Evolutionary conservation across 1,140 invertebrate genomes (phyloP).

Genomic region (Ceratoteleas bidentatus): DNA sequence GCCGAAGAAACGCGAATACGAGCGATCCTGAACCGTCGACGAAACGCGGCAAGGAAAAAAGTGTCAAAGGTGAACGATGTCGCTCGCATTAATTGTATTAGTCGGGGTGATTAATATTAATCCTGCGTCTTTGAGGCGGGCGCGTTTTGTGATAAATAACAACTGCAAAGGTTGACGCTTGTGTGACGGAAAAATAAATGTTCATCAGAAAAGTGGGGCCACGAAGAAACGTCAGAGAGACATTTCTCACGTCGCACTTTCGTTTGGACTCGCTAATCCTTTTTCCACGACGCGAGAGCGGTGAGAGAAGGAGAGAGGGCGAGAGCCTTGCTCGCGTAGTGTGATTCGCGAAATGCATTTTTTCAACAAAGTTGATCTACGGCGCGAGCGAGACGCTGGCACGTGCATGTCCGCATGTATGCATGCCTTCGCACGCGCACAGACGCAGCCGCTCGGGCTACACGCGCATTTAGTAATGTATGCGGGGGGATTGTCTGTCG

Average conservation of each 20-base stretch:
- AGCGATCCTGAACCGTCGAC: background rate
- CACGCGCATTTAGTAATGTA: conserved; percentile 43
- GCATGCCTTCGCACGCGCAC: conserved; percentile 10
- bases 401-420: conserved; percentile 19
- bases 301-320: conserved; percentile 45
- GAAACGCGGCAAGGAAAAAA: background rate
- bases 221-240: conserved; percentile 47
- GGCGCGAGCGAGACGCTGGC: conserved; percentile 3
- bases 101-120: conserved; percentile 39
- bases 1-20: background rate
- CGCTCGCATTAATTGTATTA: background rate
- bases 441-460: background rate
- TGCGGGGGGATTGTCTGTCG: conserved; percentile 40
- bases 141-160: conserved; percentile 55
- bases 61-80: background rate
- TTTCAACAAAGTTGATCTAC: conserved; percentile 60
- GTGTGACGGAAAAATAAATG: conserved; percentile 56
- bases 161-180: conserved; percentile 43
- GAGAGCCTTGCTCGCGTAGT: conserved; percentile 38
- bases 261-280: conserved; percentile 59
- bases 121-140: conserved; percentile 24
- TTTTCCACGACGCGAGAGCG: conserved; percentile 53
- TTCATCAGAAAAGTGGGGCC: conserved; percentile 52
- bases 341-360: conserved; percentile 63
- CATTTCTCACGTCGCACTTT: conserved; percentile 58